These are phyloP conservation scores for Hypercompe scribonia DNA, from an alignment of 2,888 invertebrate species.

Conservation along the genomic window DNA sequence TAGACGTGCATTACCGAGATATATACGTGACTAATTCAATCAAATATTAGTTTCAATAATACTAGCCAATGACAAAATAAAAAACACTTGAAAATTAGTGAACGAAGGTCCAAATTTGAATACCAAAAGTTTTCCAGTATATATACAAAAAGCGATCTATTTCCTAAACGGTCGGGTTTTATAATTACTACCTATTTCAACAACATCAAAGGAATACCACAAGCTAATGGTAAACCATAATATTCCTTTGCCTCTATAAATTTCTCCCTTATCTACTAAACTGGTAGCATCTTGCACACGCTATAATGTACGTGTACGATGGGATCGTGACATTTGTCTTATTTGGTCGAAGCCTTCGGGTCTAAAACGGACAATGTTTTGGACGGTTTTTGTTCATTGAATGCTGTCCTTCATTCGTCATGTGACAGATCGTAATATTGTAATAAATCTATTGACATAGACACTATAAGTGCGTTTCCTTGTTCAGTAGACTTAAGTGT, in stretches of 20 bases:
- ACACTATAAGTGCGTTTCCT: constrained; percentile 6
- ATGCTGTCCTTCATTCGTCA: constrained; percentile 27
- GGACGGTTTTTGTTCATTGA: constrained; percentile 47
- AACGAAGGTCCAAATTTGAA: neutral
- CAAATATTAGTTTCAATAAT: neutral
- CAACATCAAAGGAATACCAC: neutral
- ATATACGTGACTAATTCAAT: too few species aligned
- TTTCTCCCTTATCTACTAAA: constrained; percentile 43
- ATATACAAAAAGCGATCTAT: neutral
- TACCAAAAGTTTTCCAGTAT: neutral
- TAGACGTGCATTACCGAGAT: too few species aligned
- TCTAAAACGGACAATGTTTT: neutral
- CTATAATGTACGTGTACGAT: constrained; percentile 9
- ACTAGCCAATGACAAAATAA: neutral
- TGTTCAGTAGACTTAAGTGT: neutral
- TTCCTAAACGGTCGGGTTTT: constrained; percentile 1
- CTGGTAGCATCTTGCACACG: constrained; percentile 44
- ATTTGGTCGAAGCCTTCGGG: constrained; percentile 27
- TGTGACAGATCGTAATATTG: constrained; percentile 39
- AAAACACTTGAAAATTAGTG: neutral
- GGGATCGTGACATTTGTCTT: constrained; percentile 39
- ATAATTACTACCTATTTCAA: neutral
- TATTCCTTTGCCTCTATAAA: constrained; percentile 29
- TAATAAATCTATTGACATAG: neutral
- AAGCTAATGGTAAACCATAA: constrained; percentile 24